These are phyloP conservation scores for Herpailurus yagouaroundi DNA, from an alignment of 2,113 vertebrate species.

Conservation along the genomic window DNA sequence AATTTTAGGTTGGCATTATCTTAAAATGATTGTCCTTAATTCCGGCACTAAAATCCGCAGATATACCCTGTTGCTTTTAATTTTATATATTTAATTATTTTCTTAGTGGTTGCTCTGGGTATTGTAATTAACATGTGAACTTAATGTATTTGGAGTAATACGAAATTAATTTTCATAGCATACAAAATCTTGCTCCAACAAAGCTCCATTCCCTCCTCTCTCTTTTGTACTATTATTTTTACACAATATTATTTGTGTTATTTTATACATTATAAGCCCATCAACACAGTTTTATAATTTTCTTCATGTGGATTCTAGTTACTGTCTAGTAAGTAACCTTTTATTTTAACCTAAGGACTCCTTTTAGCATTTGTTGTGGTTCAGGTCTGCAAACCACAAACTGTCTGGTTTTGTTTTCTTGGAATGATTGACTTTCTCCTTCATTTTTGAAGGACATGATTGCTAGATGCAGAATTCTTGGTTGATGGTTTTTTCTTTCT, in stretches of 20 bases:
- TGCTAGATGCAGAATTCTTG: background rate
- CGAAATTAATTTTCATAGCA: background rate
- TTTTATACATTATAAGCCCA: background rate
- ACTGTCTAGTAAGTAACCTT: background rate
- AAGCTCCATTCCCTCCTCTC: background rate
- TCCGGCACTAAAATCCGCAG: background rate
- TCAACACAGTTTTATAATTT: background rate
- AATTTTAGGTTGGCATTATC: background rate
- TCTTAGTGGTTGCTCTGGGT: background rate
- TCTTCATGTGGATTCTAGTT: background rate
- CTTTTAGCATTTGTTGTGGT: background rate
- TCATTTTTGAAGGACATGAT: background rate
- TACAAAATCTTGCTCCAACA: background rate
- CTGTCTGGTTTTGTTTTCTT: background rate
- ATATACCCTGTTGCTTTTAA: background rate
- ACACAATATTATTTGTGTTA: background rate
- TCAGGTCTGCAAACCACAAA: background rate
- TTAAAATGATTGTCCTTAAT: slow-evolving; percentile 48
- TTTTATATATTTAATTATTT: background rate
- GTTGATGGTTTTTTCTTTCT: background rate
- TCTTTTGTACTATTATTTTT: background rate
- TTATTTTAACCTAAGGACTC: background rate
- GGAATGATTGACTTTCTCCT: background rate
- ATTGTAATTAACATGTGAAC: background rate
- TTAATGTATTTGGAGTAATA: slow-evolving; percentile 18